Base-by-base conservation (phyloP, 2,797 vertebrate genomes). In the Heliangelus exortis region DNA sequence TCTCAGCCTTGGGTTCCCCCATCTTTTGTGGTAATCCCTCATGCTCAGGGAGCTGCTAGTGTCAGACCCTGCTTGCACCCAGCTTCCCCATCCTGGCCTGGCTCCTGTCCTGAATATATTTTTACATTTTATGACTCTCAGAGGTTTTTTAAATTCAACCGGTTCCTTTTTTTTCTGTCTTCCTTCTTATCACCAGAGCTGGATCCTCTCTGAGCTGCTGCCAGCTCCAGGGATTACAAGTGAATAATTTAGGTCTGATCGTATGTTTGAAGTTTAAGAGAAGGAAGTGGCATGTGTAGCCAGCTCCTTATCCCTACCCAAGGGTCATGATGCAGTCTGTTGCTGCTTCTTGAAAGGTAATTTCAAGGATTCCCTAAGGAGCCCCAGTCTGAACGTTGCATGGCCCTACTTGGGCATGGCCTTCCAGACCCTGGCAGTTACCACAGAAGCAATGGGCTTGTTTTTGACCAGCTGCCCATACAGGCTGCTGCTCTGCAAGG, bases 61-160 rank as follows among this genome's bases (percentile, higher is more conserved):
- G 22, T 77, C 71, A 69, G 61, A 71, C 55, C 25, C 65, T 50
- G 23, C 67, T 45, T 43, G 69, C 55, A 59, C 68, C 25, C 84
- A 74, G n/a, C 48, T 87, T 78, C 69, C 54, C 50, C 43, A 10
- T 34, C 48, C 54, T 61, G 67, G 57, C 29, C 84, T 75, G 61
- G 76, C 71, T 95, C 29, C 61, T 76, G 67, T 91, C 95, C 94
- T 95, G 95, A 96, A 94, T 94, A 91, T 95, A 94, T 94, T 93
- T 90, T 92, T 92, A 91, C 94, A 83, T 96, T 92, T 97, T 94
- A 90, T 89, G 90, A 72, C 82, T 96, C 95, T 97, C 96, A 65
- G 92, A 90, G 67, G 93, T 97, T 97, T 97, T 97, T 97, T 92
- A 96, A 96, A 97, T 97, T 95, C 97, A 97, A 97, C 96, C 87